These are phyloP conservation scores for Pluvianellus socialis DNA, from an alignment of 2,113 vertebrate species.

Conservation along the genomic window DNA sequence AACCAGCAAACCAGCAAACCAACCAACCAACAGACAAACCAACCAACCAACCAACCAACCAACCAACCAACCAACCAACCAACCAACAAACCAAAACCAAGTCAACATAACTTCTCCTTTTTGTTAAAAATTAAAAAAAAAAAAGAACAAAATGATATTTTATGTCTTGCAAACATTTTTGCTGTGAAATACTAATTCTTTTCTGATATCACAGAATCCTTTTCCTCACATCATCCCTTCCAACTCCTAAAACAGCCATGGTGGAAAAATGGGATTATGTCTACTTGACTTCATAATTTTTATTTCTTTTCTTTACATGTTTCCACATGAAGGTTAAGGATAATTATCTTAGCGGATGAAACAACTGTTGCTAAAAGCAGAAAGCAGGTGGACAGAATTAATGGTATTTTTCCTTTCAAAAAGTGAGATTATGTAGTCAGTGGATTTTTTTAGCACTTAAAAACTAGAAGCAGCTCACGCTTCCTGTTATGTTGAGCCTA, in stretches of 20 bases:
- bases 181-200: neutral
- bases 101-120: neutral
- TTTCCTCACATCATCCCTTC: neutral
- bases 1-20: too few relatives aligned
- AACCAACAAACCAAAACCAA: neutral
- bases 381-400: neutral
- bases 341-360: neutral
- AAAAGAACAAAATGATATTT: neutral
- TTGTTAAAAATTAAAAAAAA: neutral
- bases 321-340: neutral
- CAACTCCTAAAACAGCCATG: neutral
- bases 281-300: neutral
- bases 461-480: neutral
- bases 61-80: neutral
- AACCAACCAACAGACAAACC: neutral
- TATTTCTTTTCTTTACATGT: neutral
- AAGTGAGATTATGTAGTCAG: neutral
- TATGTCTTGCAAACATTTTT: neutral
- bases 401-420: neutral
- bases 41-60: neutral
- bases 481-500: neutral
- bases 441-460: neutral
- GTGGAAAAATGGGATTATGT: neutral
- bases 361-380: neutral
- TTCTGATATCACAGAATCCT: neutral